These are phyloP conservation scores for Selene dorsalis DNA, from an alignment of 2,797 vertebrate genomes.

Conservation along the genomic window DNA sequence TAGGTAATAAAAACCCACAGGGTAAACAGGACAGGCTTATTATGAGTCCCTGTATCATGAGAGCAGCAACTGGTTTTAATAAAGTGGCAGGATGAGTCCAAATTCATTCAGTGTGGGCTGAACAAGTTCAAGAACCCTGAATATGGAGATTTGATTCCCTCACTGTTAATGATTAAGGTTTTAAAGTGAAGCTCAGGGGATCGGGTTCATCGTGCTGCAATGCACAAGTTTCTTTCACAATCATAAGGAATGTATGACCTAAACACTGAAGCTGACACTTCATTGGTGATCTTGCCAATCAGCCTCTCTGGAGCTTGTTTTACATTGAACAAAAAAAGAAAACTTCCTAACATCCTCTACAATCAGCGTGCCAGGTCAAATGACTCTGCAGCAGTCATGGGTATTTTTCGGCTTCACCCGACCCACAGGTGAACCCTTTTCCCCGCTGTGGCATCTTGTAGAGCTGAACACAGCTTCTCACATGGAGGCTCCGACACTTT, in stretches of 20 bases:
- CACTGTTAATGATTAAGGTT: constrained; percentile 43
- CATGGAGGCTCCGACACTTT: too few relatives aligned
- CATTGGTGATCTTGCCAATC: neutral
- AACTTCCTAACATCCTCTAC: neutral
- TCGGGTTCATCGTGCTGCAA: constrained; percentile 3
- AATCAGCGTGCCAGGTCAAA: neutral
- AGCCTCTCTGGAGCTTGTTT: neutral
- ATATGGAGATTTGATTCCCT: constrained; percentile 29
- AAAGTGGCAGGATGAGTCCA: constrained; percentile 50
- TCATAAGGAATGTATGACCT: neutral
- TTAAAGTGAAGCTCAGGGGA: constrained; percentile 16
- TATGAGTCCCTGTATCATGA: constrained; percentile 31
- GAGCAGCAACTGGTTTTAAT: constrained; percentile 58
- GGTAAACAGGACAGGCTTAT: constrained; percentile 36
- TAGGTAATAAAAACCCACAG: constrained; percentile 31
- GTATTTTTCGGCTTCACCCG: too few relatives aligned
- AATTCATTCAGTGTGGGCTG: constrained; percentile 43
- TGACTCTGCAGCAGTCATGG: too few relatives aligned
- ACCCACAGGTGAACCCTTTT: neutral
- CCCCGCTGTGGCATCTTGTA: neutral
- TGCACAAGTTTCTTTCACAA: neutral
- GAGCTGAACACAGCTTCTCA: too few relatives aligned
- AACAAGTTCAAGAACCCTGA: constrained; percentile 31
- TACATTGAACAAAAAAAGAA: too few relatives aligned
- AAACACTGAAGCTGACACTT: neutral